phyloP scores from a whole-genome alignment of 1,140 invertebrate species.

The Lepidurus apus region DNA sequence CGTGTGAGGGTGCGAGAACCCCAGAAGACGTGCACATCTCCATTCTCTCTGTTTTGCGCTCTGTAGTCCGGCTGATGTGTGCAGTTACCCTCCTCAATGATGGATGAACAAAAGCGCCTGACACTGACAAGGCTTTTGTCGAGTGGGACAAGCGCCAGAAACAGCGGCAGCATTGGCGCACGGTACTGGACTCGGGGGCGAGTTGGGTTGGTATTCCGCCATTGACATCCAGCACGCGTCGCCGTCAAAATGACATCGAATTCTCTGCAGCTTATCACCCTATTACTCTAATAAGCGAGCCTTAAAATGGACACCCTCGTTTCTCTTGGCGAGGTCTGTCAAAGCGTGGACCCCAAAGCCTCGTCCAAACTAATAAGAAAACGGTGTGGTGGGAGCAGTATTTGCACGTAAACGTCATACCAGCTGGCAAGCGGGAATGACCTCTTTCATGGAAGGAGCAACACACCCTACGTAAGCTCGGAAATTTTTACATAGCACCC shows the following conservation, averaged over 20 bases:
- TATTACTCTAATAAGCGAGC: constrained; percentile 15
- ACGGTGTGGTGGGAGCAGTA: not conserved
- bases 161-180: not conserved
- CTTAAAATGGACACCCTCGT: constrained; percentile 14
- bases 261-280: constrained; percentile 21
- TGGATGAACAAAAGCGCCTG: constrained; percentile 18
- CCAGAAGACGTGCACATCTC: not conserved
- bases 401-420: not conserved
- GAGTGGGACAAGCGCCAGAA: constrained; percentile 9
- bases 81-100: not conserved
- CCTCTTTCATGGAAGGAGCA: not conserved
- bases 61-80: not conserved
- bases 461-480: not conserved
- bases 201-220: not conserved
- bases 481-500: not conserved
- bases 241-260: constrained; percentile 18
- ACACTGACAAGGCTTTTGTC: constrained; percentile 18
- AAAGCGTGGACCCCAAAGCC: not conserved
- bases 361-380: not conserved
- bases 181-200: not conserved
- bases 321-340: not conserved
- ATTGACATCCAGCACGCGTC: constrained; percentile 16
- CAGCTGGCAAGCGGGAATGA: not conserved
- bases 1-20: not conserved
- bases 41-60: not conserved